These are phyloP conservation scores for Euzetes globulus DNA, from an alignment of 2,888 invertebrate species.

Conservation along the genomic window DNA sequence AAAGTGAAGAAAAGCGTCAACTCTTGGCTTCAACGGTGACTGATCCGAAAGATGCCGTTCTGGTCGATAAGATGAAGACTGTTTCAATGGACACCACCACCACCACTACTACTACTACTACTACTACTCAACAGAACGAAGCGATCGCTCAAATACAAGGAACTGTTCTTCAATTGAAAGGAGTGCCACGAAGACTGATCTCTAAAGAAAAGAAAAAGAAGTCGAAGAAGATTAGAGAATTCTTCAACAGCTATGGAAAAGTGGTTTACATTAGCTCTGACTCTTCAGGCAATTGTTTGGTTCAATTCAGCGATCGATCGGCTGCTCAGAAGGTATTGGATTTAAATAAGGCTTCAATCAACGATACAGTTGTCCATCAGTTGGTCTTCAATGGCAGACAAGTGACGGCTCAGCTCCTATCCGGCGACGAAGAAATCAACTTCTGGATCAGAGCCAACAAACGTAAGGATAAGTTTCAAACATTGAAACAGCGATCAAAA, in stretches of 20 bases:
- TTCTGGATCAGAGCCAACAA: constrained; percentile 20
- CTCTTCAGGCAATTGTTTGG: constrained; percentile 40
- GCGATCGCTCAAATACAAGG: not conserved
- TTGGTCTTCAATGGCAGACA: constrained; percentile 28
- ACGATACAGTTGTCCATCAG: constrained; percentile 27
- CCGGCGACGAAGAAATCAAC: constrained; percentile 24
- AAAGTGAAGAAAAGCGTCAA: not conserved
- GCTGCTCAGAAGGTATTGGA: constrained; percentile 42
- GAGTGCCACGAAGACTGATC: not conserved
- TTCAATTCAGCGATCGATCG: constrained; percentile 47
- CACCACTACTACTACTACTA: too few relatives aligned
- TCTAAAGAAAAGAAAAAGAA: too few relatives aligned
- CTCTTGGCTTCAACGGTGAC: not conserved
- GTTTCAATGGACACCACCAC: not conserved
- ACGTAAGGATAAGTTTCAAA: not conserved
- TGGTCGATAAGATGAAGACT: not conserved
- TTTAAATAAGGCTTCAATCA: constrained; percentile 27
- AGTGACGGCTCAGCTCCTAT: not conserved
- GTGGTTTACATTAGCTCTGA: not conserved
- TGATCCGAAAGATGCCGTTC: too few relatives aligned
- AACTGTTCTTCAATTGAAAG: not conserved
- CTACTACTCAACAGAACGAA: not conserved
- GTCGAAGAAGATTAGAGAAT: not conserved
- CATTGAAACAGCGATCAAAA: not conserved
- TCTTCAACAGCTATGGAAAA: not conserved